Evolutionary conservation across 2,888 invertebrate species (phyloP), one percentile per base, ranked within the genome.

Genomic region (Nasonovia ribisnigri): DNA sequence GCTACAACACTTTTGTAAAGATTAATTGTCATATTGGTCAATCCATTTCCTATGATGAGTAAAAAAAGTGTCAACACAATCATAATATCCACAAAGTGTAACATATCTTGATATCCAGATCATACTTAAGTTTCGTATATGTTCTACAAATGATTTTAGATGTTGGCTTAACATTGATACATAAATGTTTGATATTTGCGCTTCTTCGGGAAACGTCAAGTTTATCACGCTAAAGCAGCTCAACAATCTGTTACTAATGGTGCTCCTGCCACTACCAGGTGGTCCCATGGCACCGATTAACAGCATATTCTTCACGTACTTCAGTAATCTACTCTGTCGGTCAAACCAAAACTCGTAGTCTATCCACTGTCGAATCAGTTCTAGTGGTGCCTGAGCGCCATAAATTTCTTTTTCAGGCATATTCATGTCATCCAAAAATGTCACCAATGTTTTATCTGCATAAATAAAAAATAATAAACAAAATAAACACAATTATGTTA

Each of bases 401-500:
- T 98, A 98, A 29, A 97, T 97, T 95, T 99, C 98, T 95, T 98
- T 98, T 16, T 97, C 98, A 0, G 98, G 98, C 98, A 98, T 98
- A 96, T 98, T 98, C 95, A 99, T 97, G 95, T 99, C 98, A 95
- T 99, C 99, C 97, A 99, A 97, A 95, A 98, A 98, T 20, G 97
- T 97, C 94, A 98, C 97, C 97, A 99, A 97, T 95, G 96, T 97
- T 96, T 95, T 97, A 97, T 96, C 95, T 95, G 42, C 16, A 84
- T 42, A 92, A n/a, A 92, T 3, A 2, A 3, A 88, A 77, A 29
- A n/a, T 5, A 86, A 24, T 46, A 86, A 86, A 86, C 26, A n/a
- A 48, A 86, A 43, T 43, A 86, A 86, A 84, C 42, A 84, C 36
- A 8, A 43, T 26, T 11, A 16, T n/a, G 4, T 36, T 20, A 77